A percentile compares a stretch with the other conserved stretches of the same genome.
Evolutionary conservation across 2,797 vertebrate species (phyloP).

Genomic region (Podarcis siculus): DNA sequence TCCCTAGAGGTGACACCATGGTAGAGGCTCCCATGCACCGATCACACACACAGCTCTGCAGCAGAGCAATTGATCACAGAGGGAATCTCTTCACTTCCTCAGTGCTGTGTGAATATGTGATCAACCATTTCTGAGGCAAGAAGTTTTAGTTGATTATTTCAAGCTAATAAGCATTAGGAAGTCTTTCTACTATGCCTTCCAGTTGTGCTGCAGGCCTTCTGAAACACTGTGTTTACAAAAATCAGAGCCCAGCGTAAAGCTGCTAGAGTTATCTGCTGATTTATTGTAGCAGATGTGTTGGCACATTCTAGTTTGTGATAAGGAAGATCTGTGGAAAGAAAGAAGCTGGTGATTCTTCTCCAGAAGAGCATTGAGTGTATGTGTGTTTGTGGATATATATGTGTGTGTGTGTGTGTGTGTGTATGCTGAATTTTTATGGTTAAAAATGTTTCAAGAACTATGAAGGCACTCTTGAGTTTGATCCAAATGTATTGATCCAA

Average conservation of each 20-base stretch:
- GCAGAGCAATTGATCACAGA: not conserved
- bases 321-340: not conserved
- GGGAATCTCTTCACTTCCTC: not conserved
- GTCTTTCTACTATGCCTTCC: not conserved
- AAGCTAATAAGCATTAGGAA: conserved; percentile 33
- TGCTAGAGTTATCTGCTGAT: conserved; percentile 30
- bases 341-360: not conserved
- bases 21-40: too few relatives aligned
- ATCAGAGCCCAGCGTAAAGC: not conserved
- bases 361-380: not conserved
- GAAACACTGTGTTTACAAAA: not conserved
- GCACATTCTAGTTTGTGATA: not conserved
- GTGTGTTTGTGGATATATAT: too few relatives aligned
- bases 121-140: not conserved
- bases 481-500: not conserved
- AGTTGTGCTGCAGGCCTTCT: not conserved
- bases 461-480: conserved; percentile 29
- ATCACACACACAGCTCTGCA: not conserved
- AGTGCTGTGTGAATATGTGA: not conserved
- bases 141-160: not conserved
- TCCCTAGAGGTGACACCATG: too few relatives aligned
- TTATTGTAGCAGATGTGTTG: conserved; percentile 33
- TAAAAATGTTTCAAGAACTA: conserved; percentile 1
- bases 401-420: too few relatives aligned
- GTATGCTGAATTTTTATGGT: not conserved